phyloP scores from a whole-genome alignment of 2,113 vertebrate genomes.

The Platanista minor region DNA sequence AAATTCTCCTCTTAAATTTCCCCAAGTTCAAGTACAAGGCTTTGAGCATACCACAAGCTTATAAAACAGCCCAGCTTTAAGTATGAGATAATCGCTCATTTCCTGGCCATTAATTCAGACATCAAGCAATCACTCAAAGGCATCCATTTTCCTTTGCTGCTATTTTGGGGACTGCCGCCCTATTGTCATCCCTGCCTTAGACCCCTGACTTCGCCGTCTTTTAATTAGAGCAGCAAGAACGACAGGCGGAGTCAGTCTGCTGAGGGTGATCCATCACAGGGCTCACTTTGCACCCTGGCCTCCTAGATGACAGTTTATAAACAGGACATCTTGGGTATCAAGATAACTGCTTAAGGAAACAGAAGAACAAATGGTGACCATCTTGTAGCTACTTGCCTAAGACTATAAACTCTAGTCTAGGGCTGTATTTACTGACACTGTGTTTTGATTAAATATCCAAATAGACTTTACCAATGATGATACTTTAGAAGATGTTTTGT shows the following conservation, averaged over 20 bases:
- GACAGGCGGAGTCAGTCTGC: conserved; percentile 80
- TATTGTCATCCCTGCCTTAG: conserved; percentile 82
- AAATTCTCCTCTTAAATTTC: conserved; percentile 51
- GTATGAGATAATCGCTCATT: conserved; percentile 80
- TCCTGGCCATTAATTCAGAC: conserved; percentile 84
- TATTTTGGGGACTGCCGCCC: conserved; percentile 80
- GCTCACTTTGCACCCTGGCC: conserved; percentile 76
- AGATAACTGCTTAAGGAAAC: conserved; percentile 80
- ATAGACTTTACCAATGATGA: background rate
- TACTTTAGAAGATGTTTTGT: conserved; percentile 26
- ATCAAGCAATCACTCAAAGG: conserved; percentile 82
- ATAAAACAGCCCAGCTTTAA: conserved; percentile 74
- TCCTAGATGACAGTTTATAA: conserved; percentile 84
- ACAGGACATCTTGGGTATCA: conserved; percentile 85
- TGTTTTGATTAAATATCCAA: conserved; percentile 44
- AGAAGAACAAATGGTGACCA: conserved; percentile 67
- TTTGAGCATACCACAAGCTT: conserved; percentile 64
- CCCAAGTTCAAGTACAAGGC: conserved; percentile 71
- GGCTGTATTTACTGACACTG: background rate
- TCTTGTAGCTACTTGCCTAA: conserved; percentile 54
- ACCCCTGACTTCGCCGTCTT: conserved; percentile 78
- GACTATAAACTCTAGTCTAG: conserved; percentile 19
- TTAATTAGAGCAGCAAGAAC: conserved; percentile 84
- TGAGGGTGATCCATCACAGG: conserved; percentile 83
- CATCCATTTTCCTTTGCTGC: conserved; percentile 77